Conservation (phyloP, 1,140 invertebrate species). For the Drosophila lowei region DNA sequence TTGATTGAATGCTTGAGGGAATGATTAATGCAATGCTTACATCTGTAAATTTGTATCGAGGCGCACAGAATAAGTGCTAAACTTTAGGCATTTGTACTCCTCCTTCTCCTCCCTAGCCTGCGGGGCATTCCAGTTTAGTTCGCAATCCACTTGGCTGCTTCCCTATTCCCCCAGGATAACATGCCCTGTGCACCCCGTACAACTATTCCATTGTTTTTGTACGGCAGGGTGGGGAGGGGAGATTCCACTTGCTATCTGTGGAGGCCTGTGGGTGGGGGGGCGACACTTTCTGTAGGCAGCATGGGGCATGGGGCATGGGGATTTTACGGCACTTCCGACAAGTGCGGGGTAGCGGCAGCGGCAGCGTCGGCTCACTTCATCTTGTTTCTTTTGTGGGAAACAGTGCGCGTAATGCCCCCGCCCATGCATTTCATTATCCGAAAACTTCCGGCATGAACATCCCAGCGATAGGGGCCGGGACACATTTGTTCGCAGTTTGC, state of each 20-base stretch:
- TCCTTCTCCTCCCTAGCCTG: conserved; percentile 11
- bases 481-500: conserved; percentile 58
- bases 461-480: conserved; percentile 50
- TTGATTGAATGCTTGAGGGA: conserved; percentile 41
- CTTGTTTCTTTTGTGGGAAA: conserved; percentile 47
- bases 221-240: neutral
- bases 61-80: conserved; percentile 43
- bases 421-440: conserved; percentile 65
- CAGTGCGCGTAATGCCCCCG: neutral
- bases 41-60: conserved; percentile 14
- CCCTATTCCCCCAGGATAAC: neutral
- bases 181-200: neutral
- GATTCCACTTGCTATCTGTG: too few species aligned
- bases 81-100: conserved; percentile 19
- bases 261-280: too few species aligned
- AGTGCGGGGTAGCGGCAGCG: conserved; percentile 46
- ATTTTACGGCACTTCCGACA: conserved; percentile 74
- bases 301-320: conserved; percentile 47
- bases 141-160: conserved; percentile 51
- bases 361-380: conserved; percentile 35
- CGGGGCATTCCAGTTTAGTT: conserved; percentile 47
- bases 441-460: conserved; percentile 63
- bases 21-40: conserved; percentile 40
- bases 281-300: too few species aligned
- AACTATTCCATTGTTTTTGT: conserved; percentile 55